Evolutionary conservation across 2,113 vertebrate genomes (phyloP), one percentile per base, ranked within the genome.

Genomic region (Calypte anna): DNA sequence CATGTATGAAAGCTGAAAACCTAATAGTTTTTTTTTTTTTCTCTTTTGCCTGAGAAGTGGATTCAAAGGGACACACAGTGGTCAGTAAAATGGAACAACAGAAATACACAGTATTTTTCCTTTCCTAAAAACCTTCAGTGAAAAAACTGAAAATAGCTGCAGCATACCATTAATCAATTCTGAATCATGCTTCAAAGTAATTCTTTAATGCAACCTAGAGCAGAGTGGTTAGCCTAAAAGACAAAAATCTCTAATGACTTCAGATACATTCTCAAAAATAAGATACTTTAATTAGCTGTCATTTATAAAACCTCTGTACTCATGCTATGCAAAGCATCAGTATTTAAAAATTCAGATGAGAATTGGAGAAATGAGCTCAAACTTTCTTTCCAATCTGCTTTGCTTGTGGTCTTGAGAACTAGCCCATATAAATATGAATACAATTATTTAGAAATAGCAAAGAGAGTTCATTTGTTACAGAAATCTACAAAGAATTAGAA

Each of bases 161-260:
- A 68, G 50, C 44, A 55, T 94, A 75, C 40, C 43, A 69, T 79
- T 80, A 95, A 89, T 78, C 53, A 91, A 21, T 46, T 79, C 87
- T 96, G 82, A 96, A 85, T 77, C 80, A 90, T 27, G 33, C 72
- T 69, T 70, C 17, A 7, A 74, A 80, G 93, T 61, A 81, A 91
- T 55, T 57, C 53, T 93, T 76, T 33, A 63, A 82, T 79, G 28
- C 14, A 48, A 23, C 54, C 63, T 61, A 63, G 54, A n/a, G 57
- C 74, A 74, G 36, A 85, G 43, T 7, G 8, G 43, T 66, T 58
- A 78, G 40, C 17, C 81, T 82, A 66, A 86, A 86, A 54, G 67
- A 24, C 79, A 53, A 79, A 76, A 72, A 93, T 67, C 63, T 86
- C 86, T 38, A 88, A 27, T 62, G 81, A 85, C 67, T 96, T 85